phyloP scores from a whole-genome alignment of 2,888 invertebrate species.

The Noctua janthe region DNA sequence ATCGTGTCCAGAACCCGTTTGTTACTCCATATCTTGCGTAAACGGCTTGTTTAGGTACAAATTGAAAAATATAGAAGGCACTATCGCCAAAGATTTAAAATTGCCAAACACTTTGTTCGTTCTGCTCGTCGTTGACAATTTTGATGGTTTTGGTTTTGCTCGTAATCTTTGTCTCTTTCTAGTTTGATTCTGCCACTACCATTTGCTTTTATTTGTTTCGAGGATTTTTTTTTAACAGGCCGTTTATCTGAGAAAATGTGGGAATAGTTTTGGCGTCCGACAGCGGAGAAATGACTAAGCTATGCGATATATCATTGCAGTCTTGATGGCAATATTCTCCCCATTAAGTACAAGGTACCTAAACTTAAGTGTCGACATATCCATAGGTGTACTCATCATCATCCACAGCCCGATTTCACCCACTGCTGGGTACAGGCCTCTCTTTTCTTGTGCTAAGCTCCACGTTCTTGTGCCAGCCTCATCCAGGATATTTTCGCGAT shows the following conservation, averaged over 20 bases:
- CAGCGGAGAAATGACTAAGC: not conserved
- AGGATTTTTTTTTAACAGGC: not conserved
- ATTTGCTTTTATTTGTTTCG: constrained; percentile 18
- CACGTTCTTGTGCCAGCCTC: too few relatives aligned
- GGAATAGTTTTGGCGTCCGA: not conserved
- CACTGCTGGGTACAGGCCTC: too few relatives aligned
- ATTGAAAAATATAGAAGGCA: constrained; percentile 63
- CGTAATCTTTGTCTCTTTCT: constrained; percentile 50
- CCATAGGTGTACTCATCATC: too few relatives aligned
- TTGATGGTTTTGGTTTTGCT: constrained; percentile 63
- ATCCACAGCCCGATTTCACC: too few relatives aligned
- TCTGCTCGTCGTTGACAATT: constrained; percentile 58
- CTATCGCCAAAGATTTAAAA: constrained; percentile 54
- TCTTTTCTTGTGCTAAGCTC: too few relatives aligned
- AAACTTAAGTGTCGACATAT: too few relatives aligned
- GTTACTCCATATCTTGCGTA: constrained; percentile 51
- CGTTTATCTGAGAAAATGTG: not conserved
- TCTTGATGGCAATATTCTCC: not conserved
- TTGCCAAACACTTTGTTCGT: constrained; percentile 24
- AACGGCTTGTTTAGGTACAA: constrained; percentile 60
- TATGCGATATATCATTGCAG: not conserved
- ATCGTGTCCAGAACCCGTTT: constrained; percentile 44
- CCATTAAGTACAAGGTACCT: too few relatives aligned
- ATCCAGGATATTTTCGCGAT: too few relatives aligned
- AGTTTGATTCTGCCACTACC: constrained; percentile 46